Evolutionary conservation across 1,140 invertebrate genomes (phyloP).

Genomic region (Zaprionus inermis): DNA sequence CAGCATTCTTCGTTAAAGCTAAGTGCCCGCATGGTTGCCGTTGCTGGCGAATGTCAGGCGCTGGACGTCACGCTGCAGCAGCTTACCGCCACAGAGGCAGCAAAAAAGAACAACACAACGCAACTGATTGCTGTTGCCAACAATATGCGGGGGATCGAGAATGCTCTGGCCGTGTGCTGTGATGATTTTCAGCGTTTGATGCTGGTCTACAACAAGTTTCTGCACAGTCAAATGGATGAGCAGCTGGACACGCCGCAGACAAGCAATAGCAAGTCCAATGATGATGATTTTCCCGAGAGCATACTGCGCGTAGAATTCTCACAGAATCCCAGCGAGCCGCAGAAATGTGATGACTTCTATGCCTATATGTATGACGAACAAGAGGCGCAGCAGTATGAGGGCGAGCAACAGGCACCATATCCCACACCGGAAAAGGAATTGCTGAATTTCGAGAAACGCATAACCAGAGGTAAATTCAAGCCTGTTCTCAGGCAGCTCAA

Average conservation of each 20-base stretch:
- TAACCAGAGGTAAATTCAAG: conserved; percentile 75
- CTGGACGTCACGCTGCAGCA: conserved; percentile 74
- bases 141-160: conserved; percentile 80
- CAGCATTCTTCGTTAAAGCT: conserved; percentile 80
- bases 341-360: conserved; percentile 76
- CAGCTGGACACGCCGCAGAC: conserved; percentile 21
- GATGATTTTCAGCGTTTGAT: conserved; percentile 82
- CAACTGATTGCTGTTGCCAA: conserved; percentile 74
- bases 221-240: conserved; percentile 70
- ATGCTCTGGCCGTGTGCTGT: conserved; percentile 73
- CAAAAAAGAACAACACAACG: conserved; percentile 66
- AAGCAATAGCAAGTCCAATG: conserved; percentile 4
- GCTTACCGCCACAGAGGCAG: conserved; percentile 69
- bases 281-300: conserved; percentile 72
- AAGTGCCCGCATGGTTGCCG: conserved; percentile 81
- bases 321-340: conserved; percentile 62
- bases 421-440: conserved; percentile 71
- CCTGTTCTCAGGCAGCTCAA: conserved; percentile 80
- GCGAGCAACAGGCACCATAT: conserved; percentile 64
- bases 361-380: conserved; percentile 82
- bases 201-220: conserved; percentile 82
- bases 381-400: conserved; percentile 58
- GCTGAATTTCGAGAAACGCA: conserved; percentile 78
- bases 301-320: conserved; percentile 75
- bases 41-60: conserved; percentile 78